Conservation (phyloP, 2,888 invertebrate genomes). For the Drosophila gaucha region DNA sequence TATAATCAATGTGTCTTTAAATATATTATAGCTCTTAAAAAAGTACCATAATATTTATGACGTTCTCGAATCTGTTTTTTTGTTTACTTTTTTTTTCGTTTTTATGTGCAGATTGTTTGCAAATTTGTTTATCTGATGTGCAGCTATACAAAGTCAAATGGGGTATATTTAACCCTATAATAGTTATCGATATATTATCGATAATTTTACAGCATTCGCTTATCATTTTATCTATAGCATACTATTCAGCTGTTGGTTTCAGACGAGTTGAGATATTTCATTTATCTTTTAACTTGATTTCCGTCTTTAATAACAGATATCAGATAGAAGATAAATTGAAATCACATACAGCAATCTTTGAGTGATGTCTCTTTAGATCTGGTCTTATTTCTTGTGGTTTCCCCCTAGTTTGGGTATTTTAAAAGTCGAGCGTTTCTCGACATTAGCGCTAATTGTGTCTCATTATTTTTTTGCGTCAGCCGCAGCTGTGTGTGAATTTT, state of each 20-base stretch:
- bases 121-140: background rate
- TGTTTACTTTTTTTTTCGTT: background rate
- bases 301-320: background rate
- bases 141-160: background rate
- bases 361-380: background rate
- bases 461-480: constrained; percentile 18
- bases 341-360: too few relatives aligned
- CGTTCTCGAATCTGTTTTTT: background rate
- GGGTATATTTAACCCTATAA: background rate
- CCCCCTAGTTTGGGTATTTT: constrained; percentile 6
- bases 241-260: background rate
- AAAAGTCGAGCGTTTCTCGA: constrained; percentile 2
- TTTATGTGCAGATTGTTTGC: constrained; percentile 7
- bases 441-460: constrained; percentile 16
- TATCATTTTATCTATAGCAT: background rate
- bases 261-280: too few relatives aligned
- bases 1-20: constrained; percentile 1
- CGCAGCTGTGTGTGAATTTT: constrained; percentile 30
- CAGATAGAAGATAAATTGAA: too few relatives aligned
- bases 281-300: background rate
- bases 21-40: constrained; percentile 9
- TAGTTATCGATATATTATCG: background rate
- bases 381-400: too few relatives aligned
- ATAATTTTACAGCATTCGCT: too few relatives aligned
- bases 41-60: constrained; percentile 19